phyloP scores from a whole-genome alignment of 2,888 invertebrate genomes.

The Endotricha flammealis region DNA sequence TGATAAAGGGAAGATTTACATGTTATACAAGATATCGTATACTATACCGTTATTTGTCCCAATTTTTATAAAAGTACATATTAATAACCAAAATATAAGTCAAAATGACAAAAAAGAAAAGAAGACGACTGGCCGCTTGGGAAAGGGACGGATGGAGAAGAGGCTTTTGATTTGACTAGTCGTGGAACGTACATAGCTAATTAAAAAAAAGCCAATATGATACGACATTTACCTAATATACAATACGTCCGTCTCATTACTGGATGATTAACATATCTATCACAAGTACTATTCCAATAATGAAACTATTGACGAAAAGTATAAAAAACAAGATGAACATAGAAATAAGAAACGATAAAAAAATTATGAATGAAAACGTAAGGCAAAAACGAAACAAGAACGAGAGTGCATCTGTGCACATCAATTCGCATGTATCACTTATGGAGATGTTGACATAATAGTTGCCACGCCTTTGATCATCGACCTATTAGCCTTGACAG shows the following conservation, averaged over 20 bases:
- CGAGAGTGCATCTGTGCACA: slow-evolving; percentile 66
- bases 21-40: slow-evolving; percentile 51
- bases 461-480: slow-evolving; percentile 55
- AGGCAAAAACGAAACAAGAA: slow-evolving; percentile 49
- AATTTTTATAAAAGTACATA: slow-evolving; percentile 35
- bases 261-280: too few species aligned
- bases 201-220: too few species aligned
- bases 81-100: too few species aligned
- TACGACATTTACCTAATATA: too few species aligned
- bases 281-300: not conserved
- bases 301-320: not conserved
- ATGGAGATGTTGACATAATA: slow-evolving; percentile 55
- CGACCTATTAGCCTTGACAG: slow-evolving; percentile 49
- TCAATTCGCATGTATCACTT: slow-evolving; percentile 64
- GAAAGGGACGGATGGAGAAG: too few species aligned
- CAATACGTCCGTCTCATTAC: too few species aligned
- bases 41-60: slow-evolving; percentile 48
- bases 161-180: too few species aligned
- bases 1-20: slow-evolving; percentile 64
- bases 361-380: slow-evolving; percentile 46
- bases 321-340: not conserved
- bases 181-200: too few species aligned
- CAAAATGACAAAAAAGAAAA: too few species aligned
- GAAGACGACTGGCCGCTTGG: not conserved
- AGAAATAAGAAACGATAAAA: slow-evolving; percentile 12